Evolutionary conservation across 2,888 invertebrate genomes (phyloP), one percentile per base, ranked within the genome.

Genomic region (Catocala sponsa): DNA sequence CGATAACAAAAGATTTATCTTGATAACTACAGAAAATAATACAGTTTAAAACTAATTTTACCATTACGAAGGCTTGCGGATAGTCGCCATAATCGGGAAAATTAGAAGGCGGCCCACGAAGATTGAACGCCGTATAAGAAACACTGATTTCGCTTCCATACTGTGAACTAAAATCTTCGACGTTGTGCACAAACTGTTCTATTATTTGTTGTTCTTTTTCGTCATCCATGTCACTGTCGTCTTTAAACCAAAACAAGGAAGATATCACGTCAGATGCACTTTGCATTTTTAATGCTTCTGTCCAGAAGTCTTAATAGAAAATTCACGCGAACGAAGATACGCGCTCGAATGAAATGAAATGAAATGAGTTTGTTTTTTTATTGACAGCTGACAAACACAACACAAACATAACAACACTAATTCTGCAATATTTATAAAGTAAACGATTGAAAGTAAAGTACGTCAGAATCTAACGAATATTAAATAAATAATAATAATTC

Each of bases 51-150:
- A 41, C 12, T 50, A 46, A 15, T 48, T 95, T 94, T 94, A 98
- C 98, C 96, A 98, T 97, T 62, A 98, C 97, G 94, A 97, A 98
- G 11, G 98, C 97, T 88, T 98, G 97, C 9, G 98, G 97, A 93
- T 97, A 98, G 86, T 99, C 98, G 13, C 98, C 98, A 88, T 98
- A 98, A 69, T 96, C 96, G 0, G 98, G 98, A 93, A 97, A 98
- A 86, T 97, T 97, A 33, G 96, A 96, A 10, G 97, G 97, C 76
- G 97, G 96, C 7, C 98, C 98, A 55, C 97, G 96, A 61, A 99
- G 95, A 91, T 98, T 98, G 56, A 96, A 96, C 5, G 98, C 98
- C 4, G 98, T 97, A 84, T 98, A 98, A 0, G 98, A 98, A 84
- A 98, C 97, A 91, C 98, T 98, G 67, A 96, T 96, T 88, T 97